These are phyloP conservation scores for Sisyra terminalis DNA, from an alignment of 2,888 invertebrate genomes.

Conservation along the genomic window DNA sequence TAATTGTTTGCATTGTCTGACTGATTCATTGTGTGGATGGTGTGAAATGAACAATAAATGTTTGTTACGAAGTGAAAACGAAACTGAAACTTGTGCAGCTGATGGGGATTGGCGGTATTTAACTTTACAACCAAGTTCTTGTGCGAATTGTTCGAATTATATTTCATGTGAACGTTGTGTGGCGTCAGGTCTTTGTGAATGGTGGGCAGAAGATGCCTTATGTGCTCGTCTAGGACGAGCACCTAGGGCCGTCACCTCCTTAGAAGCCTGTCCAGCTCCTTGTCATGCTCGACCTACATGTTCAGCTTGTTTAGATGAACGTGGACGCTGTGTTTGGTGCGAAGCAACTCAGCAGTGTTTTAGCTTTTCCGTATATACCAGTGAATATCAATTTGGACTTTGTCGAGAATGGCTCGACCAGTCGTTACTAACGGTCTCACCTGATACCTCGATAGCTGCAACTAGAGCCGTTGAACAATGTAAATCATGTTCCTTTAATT, in stretches of 20 bases:
- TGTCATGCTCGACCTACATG: slow-evolving; percentile 66
- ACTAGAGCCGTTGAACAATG: slow-evolving; percentile 44
- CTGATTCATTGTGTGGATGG: slow-evolving; percentile 85
- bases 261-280: slow-evolving; percentile 58
- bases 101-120: slow-evolving; percentile 59
- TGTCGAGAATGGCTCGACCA: slow-evolving; percentile 90
- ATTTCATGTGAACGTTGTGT: slow-evolving; percentile 79
- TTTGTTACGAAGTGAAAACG: slow-evolving; percentile 48
- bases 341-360: slow-evolving; percentile 85
- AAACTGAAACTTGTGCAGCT: slow-evolving; percentile 39
- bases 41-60: slow-evolving; percentile 63
- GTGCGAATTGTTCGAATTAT: slow-evolving; percentile 77
- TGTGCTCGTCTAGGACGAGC: slow-evolving; percentile 67
- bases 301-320: slow-evolving; percentile 67
- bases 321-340: slow-evolving; percentile 89
- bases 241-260: slow-evolving; percentile 37
- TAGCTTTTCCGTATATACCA: slow-evolving; percentile 89
- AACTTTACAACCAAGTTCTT: slow-evolving; percentile 65
- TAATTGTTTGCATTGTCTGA: slow-evolving; percentile 76
- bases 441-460: slow-evolving; percentile 18
- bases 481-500: slow-evolving; percentile 59
- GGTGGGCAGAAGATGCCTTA: slow-evolving; percentile 79
- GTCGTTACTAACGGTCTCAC: slow-evolving; percentile 28
- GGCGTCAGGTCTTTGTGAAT: slow-evolving; percentile 65
- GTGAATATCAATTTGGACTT: slow-evolving; percentile 83